Evolutionary conservation across 1,140 invertebrate species (phyloP), one percentile per base, ranked within the genome.

Genomic region (Xylocopa sonorina): DNA sequence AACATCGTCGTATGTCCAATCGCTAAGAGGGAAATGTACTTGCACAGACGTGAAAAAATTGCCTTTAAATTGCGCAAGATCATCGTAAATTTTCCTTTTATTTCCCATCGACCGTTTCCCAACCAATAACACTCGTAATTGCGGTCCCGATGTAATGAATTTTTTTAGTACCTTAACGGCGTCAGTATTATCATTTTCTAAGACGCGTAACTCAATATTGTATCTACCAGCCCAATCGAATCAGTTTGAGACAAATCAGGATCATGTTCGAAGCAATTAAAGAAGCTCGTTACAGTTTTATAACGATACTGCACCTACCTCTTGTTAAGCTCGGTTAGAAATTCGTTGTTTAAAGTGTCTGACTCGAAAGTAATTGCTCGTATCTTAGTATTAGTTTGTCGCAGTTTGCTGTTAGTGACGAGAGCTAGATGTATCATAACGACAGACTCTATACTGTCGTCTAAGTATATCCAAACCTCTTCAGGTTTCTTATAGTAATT

Each of bases 81-180:
- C 34, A 53, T 27, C 7, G n/a, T 82, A 63, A 5, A 53, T 55
- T 63, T 63, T 32, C 29, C 12, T 78, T 16, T 68, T 16, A 5
- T 34, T 50, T 4, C 1, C 27, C 1, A 69, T 53, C 34, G 21
- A 46, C 1, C 68, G 66, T 41, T 55, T 80, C 16, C 84, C 87
- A 14, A 90, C 34, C 46, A 91, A 57, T 38, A 91, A 80, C 48
- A 64, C 79, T 32, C 88, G 83, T 9, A 89, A 64, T 9, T 91
- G 66, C 10, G 86, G 67, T 34, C 78, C 83, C 10, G 48, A 73
- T 41, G 12, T 16, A 29, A 46, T 66, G n/a, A 90, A 82, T 32
- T 79, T 67, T 32, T 72, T 64, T n/a, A 87, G 21, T 0, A 60
- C 53, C 21, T 43, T n/a, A 41, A 58, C n/a, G 34, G 27, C 60